A percentile compares a stretch with the other conserved stretches of the same genome.
These are phyloP conservation scores for Coreoperca whiteheadi DNA, from an alignment of 2,113 vertebrate genomes.

Conservation along the genomic window DNA sequence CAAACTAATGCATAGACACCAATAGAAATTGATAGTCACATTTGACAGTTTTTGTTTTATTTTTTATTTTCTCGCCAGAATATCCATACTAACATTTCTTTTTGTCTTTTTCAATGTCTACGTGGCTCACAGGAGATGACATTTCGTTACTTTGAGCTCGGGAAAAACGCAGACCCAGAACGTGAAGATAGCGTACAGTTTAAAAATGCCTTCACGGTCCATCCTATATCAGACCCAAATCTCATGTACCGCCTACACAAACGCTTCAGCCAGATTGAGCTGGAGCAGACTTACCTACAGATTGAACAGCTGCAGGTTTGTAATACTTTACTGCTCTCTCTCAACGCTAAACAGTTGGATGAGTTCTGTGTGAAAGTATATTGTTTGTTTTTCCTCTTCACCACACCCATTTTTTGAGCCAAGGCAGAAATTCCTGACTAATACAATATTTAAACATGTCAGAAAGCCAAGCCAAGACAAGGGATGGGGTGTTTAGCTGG, in stretches of 20 bases:
- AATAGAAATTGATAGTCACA: neutral
- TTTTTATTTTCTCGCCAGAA: no score
- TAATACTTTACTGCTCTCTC: neutral
- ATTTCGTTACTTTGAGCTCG: constrained; percentile 91
- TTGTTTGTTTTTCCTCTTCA: constrained; percentile 15
- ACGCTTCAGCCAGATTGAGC: constrained; percentile 92
- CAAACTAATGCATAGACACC: neutral
- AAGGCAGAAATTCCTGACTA: constrained; percentile 42
- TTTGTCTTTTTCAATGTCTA: neutral
- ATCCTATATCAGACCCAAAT: constrained; percentile 90
- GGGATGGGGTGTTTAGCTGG: neutral
- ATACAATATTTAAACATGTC: constrained; percentile 36
- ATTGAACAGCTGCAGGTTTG: constrained; percentile 95
- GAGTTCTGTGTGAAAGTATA: constrained; percentile 18
- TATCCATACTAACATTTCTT: neutral
- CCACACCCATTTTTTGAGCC: constrained; percentile 9
- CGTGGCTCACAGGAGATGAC: constrained; percentile 87
- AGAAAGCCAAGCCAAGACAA: constrained; percentile 15
- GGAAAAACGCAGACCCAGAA: constrained; percentile 93
- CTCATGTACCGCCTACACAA: constrained; percentile 97
- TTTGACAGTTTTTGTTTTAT: neutral
- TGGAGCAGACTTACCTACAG: constrained; percentile 91
- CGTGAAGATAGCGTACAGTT: constrained; percentile 90
- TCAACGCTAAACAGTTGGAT: neutral
- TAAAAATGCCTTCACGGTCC: constrained; percentile 89